Evolutionary conservation across 2,113 vertebrate species (phyloP), one percentile per base, ranked within the genome.

Genomic region (Cathartes aura): DNA sequence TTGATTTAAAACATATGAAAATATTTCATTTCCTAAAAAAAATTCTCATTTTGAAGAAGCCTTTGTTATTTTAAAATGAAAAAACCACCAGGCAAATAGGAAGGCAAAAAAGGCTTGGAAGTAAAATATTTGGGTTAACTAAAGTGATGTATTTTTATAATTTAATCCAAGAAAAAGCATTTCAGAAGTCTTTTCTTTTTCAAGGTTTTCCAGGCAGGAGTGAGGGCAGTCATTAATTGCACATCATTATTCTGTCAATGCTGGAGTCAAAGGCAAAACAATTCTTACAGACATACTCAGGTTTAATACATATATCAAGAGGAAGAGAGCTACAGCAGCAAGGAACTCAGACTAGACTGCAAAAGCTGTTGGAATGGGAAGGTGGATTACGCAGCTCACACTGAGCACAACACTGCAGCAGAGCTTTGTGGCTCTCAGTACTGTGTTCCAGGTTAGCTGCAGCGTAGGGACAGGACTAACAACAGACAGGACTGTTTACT

Each of bases 351-450:
- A 40, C 4, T 8, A 11, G 27, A 7, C 43, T 34, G 42, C 34
- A 67, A 20, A 42, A 75, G 8, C 36, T 43, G 23, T 26, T 85
- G 66, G 55, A 11, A n/a, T 0, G 10, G 16, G 26, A n/a, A 53
- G 34, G n/a, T 17, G 32, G 43, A 36, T 59, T 71, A 52, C 3
- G 2, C 24, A 90, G n/a, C 58, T 47, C 48, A 11, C 43, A 9
- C 8, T 4, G 23, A 83, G n/a, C n/a, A 40, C 3, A 2, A 8
- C 14, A 1, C 3, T 30, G 21, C n/a, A 15, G 19, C 66, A 38
- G 34, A 36, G 18, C 12, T 23, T 36, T 32, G 26, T 8, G 8
- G 15, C 9, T 38, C 21, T 64, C 36, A 7, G 3, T 2, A 5
- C 59, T 13, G 8, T 21, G 3, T 27, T 38, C 27, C 42, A 30